Percentiles rank a stretch among this genome's conserved stretches.
These are phyloP conservation scores for Spodoptera frugiperda DNA, from an alignment of 1,140 invertebrate genomes.

Conservation along the genomic window DNA sequence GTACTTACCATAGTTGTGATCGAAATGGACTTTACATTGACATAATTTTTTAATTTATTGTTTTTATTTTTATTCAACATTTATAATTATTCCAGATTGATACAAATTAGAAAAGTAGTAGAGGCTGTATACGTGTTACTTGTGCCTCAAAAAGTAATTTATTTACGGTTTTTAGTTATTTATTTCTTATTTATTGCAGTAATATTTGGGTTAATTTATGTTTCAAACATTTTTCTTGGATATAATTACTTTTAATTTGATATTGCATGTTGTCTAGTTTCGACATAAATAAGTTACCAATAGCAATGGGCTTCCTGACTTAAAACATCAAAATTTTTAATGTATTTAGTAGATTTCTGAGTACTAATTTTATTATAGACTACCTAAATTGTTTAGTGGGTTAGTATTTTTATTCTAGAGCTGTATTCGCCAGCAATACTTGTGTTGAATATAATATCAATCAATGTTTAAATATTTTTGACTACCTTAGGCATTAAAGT, in stretches of 20 bases:
- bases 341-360: too few relatives aligned
- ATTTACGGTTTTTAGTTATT: conserved; percentile 36
- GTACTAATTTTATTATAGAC: too few relatives aligned
- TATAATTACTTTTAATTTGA: not conserved
- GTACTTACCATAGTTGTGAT: conserved; percentile 34
- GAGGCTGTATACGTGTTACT: conserved; percentile 4
- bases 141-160: conserved; percentile 34
- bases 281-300: conserved; percentile 26
- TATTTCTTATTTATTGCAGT: conserved; percentile 38
- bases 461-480: too few relatives aligned
- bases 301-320: not conserved
- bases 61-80: conserved; percentile 8
- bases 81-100: conserved; percentile 23
- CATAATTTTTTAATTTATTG: conserved; percentile 23
- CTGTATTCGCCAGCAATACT: too few relatives aligned
- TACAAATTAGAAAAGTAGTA: conserved; percentile 17
- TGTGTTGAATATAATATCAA: too few relatives aligned
- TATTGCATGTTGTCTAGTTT: conserved; percentile 15
- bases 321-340: not conserved
- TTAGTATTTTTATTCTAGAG: too few relatives aligned
- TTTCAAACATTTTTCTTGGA: not conserved
- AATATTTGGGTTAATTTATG: conserved; percentile 21
- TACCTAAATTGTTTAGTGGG: too few relatives aligned
- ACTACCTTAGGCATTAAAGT: too few relatives aligned
- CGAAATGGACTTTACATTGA: conserved; percentile 3